phyloP scores from a whole-genome alignment of 1,140 invertebrate species.

The Listronotus oregonensis region DNA sequence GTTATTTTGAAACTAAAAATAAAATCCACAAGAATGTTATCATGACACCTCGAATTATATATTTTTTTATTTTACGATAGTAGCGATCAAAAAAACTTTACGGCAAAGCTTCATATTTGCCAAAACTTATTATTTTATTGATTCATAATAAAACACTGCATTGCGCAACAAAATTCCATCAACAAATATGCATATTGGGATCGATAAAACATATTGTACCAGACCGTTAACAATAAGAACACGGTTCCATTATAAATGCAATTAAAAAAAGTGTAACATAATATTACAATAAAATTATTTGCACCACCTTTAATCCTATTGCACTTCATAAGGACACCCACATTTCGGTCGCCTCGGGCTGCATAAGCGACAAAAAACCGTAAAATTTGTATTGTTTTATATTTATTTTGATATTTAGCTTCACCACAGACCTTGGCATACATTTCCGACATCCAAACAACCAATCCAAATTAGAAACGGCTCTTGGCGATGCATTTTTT shows the following conservation, averaged over 20 bases:
- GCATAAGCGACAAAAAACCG: constrained; percentile 15
- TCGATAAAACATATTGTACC: constrained; percentile 2
- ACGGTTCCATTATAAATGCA: constrained; percentile 7
- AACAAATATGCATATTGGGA: constrained; percentile 5
- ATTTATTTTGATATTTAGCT: constrained; percentile 19
- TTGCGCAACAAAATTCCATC: not conserved
- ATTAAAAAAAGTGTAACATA: constrained; percentile 12
- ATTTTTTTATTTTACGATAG: too few relatives aligned
- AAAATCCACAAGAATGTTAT: too few relatives aligned
- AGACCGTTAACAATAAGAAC: constrained; percentile 12
- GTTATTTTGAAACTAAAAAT: too few relatives aligned
- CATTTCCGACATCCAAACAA: constrained; percentile 8
- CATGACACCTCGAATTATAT: too few relatives aligned
- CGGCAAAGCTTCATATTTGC: too few relatives aligned
- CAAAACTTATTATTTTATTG: too few relatives aligned
- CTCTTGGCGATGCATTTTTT: not conserved
- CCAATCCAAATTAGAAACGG: not conserved
- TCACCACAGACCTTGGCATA: constrained; percentile 21
- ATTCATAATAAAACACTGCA: too few relatives aligned
- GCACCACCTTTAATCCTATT: constrained; percentile 15
- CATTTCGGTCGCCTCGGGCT: constrained; percentile 15
- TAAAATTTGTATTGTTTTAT: constrained; percentile 24
- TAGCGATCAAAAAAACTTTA: too few relatives aligned
- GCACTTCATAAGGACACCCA: constrained; percentile 28
- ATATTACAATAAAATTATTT: constrained; percentile 23